These are phyloP conservation scores for Anas georgica DNA, from an alignment of 2,797 vertebrate species.

Conservation along the genomic window DNA sequence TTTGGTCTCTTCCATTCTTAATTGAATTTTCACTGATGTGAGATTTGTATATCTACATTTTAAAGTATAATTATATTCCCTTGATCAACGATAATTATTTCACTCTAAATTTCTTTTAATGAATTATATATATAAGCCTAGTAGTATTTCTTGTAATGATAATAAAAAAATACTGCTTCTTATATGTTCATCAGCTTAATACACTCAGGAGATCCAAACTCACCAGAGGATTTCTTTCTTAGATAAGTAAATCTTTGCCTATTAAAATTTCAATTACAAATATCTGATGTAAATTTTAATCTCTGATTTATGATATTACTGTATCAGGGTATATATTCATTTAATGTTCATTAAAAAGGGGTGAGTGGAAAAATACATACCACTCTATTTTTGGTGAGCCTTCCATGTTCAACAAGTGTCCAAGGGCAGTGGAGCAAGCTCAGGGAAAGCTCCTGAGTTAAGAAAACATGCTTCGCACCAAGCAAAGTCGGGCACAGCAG, in stretches of 20 bases:
- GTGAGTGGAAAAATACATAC: not conserved
- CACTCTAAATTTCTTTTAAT: slow-evolving; percentile 3
- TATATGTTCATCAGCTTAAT: slow-evolving; percentile 2
- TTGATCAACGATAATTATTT: slow-evolving; percentile 16
- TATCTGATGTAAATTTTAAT: slow-evolving; percentile 11
- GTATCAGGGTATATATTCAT: not conserved
- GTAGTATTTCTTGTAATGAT: not conserved
- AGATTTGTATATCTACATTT: slow-evolving; percentile 5
- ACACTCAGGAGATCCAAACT: not conserved
- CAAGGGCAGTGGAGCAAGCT: not conserved
- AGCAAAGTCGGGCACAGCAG: not conserved
- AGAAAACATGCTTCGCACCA: not conserved
- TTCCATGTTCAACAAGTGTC: not conserved
- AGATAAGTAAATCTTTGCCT: slow-evolving; percentile 15
- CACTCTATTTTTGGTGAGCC: not conserved
- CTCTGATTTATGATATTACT: not conserved
- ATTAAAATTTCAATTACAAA: not conserved
- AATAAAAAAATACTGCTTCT: not conserved
- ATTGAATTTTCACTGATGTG: slow-evolving; percentile 31
- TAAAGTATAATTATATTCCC: slow-evolving; percentile 32
- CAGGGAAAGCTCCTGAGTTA: not conserved
- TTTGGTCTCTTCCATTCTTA: slow-evolving; percentile 16
- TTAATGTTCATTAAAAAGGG: not conserved
- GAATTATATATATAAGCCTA: slow-evolving; percentile 36
- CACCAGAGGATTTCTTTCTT: not conserved